Evolutionary conservation across 1,140 invertebrate genomes (phyloP), one percentile per base, ranked within the genome.

Genomic region (Eupristina koningsbergeri): DNA sequence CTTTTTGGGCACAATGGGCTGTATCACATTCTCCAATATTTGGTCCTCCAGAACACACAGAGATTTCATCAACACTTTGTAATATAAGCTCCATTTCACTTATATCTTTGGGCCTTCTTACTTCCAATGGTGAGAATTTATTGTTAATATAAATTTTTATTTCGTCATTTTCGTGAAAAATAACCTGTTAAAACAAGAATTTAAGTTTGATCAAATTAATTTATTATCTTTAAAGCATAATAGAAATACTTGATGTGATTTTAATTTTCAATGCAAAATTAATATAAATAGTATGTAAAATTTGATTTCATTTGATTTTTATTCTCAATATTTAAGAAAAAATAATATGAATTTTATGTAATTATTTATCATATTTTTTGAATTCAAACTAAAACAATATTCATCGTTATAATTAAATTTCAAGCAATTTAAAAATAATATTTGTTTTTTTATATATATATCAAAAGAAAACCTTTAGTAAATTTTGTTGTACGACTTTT

Each of bases 61-160:
- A 9, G 9, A 41, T 75, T 22, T 80, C 69, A 53, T 84, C 83
- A 0, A 84, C 83, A 50, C 63, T 19, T 15, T 34, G 36, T 34
- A 84, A 67, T 29, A 84, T 80, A 17, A 74, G n/a, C 29, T 84
- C 83, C 67, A 84, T 80, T 36, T 84, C 83, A 1, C 50, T 2
- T 0, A 80, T 17, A 17, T 80, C 77, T n/a, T 75, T 80, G 11
- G 83, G 83, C 8, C 83, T 58, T 7, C 67, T 77, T 19, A 75
- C 77, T 36, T 84, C 83, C 3, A 84, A 41, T 2, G 83, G 83
- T 61, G 83, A 84, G 22, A 84, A 84, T 64, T 80, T 84, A 73
- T 71, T 84, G 45, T 84, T 84, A 7, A 84, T 84, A 29, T 80
- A 84, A 26, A 84, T 84, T n/a, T 80, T 84, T 13, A 84, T 75